Evolutionary conservation across 2,888 invertebrate species (phyloP), one percentile per base, ranked within the genome.

Genomic region (Melanostoma scalare): DNA sequence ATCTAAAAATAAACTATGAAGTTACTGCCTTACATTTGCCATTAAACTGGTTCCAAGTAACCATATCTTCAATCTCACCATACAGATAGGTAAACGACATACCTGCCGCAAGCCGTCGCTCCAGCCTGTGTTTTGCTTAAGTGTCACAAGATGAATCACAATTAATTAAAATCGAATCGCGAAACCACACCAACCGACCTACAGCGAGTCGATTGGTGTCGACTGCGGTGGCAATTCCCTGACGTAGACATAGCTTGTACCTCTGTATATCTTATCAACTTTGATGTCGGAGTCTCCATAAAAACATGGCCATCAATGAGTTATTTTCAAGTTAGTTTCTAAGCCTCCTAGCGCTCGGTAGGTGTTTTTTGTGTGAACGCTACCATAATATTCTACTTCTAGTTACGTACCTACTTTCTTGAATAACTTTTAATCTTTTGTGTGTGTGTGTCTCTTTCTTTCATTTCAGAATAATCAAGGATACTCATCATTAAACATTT

Each of bases 401-500:
- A 31, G 8, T 36, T 30, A 9, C 10, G 38, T 6, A n/a, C 3
- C n/a, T 10, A 9, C 8, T 31, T 36, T 46, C 9, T 10, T n/a
- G 36, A 42, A 10, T 67, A 74, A 67, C 63, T 42, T 42, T 5
- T 8, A n/a, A 4, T 48, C 6, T 60, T 10, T 46, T 1, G 20
- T 1, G 20, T 20, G 53, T 52, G 30, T 50, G 67, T 61, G 33
- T 4, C 8, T 75, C 38, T 52, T 61, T 30, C 3, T 58, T 52
- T 35, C n/a, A 96, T 96, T 91, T 97, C 97, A 84, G 97, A 92
- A 92, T 97, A 96, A 89, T 96, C 96, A 87, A 94, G 94, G 86
- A 95, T 94, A 87, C 92, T 93, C 97, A 90, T 98, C 2, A 38
- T 48, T 44, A 35, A 61, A 69, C 44, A 10, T 69, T 63, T 80